phyloP scores from a whole-genome alignment of 2,797 vertebrate species.

The Dendrocincla tyrannina region DNA sequence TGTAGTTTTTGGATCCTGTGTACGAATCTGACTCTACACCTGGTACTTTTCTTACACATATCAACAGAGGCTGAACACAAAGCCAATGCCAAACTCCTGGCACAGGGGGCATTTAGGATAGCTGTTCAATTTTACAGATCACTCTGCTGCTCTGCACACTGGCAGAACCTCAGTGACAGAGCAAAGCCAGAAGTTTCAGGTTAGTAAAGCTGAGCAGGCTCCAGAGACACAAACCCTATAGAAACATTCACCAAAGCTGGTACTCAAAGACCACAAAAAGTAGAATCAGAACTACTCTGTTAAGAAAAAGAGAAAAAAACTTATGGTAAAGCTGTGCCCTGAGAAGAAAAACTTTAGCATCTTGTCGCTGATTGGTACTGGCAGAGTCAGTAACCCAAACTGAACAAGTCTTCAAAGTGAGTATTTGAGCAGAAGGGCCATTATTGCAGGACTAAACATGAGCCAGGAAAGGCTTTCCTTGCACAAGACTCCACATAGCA shows the following conservation, averaged over 20 bases:
- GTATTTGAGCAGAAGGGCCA: background rate
- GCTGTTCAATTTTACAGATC: background rate
- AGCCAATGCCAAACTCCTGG: background rate
- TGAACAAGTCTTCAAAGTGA: background rate
- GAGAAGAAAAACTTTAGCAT: background rate
- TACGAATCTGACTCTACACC: background rate
- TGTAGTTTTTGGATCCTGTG: background rate
- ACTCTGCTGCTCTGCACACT: background rate
- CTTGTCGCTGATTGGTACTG: background rate
- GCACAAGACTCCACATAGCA: background rate
- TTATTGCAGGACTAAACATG: background rate
- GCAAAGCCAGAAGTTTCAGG: background rate
- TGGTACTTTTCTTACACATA: background rate
- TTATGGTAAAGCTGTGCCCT: background rate
- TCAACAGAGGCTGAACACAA: background rate
- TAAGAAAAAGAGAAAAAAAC: background rate
- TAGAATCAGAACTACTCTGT: background rate
- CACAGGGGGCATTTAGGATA: background rate
- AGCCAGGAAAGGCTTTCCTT: background rate
- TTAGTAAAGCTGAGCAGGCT: background rate
- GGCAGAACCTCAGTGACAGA: background rate
- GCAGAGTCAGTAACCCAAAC: background rate
- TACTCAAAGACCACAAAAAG: background rate
- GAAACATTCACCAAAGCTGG: background rate
- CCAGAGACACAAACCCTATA: background rate